These are phyloP conservation scores for Seriola aureovittata DNA, from an alignment of 2,113 vertebrate genomes.

Conservation along the genomic window DNA sequence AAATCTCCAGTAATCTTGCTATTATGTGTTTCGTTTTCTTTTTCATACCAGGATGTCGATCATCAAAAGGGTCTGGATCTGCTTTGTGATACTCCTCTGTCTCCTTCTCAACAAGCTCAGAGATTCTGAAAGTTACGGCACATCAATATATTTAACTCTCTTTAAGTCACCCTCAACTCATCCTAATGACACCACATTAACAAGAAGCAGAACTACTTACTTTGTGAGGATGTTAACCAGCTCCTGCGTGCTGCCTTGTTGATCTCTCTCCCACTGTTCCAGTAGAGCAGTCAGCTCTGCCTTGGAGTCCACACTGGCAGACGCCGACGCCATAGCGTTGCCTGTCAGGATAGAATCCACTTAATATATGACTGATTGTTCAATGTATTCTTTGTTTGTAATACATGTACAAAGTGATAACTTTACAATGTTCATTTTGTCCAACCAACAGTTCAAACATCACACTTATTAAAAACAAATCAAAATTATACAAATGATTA, in stretches of 20 bases:
- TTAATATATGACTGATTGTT: background rate
- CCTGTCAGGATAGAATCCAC: constrained; percentile 62
- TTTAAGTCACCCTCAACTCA: background rate
- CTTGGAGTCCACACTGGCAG: constrained; percentile 95
- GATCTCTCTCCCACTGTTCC: constrained; percentile 98
- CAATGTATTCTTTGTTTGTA: too few relatives aligned
- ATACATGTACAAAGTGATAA: too few relatives aligned
- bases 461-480: too few relatives aligned
- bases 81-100: constrained; percentile 98
- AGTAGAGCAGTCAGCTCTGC: constrained; percentile 96
- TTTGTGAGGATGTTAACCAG: constrained; percentile 95
- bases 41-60: constrained; percentile 94
- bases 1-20: background rate
- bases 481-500: too few relatives aligned
- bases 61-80: constrained; percentile 98
- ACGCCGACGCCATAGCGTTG: constrained; percentile 88
- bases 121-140: constrained; percentile 87
- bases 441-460: too few relatives aligned
- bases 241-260: constrained; percentile 92
- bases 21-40: background rate
- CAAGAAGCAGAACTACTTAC: constrained; percentile 78
- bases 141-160: constrained; percentile 18
- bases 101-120: constrained; percentile 97
- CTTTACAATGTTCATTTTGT: too few relatives aligned
- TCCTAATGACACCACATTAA: background rate